A percentile compares a stretch with the other conserved stretches of the same genome.
phyloP scores from a whole-genome alignment of 1,140 invertebrate genomes.

The Lutraria rhynchaena region DNA sequence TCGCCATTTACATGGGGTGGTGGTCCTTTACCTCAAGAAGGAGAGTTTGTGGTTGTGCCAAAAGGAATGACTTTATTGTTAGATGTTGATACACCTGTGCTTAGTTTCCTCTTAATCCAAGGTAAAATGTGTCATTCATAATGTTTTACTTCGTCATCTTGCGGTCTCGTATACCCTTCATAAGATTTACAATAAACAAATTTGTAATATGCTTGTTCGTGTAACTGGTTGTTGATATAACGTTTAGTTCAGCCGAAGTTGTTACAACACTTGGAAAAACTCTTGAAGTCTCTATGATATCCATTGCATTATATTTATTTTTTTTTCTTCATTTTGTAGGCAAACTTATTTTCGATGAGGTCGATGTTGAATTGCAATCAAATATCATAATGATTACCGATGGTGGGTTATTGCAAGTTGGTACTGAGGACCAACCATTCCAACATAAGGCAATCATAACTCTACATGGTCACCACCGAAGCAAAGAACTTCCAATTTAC shows the following conservation, averaged over 20 bases:
- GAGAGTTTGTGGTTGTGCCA: conserved; percentile 77
- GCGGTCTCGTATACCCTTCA: too few species aligned
- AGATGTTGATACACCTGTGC: conserved; percentile 74
- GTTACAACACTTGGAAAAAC: too few species aligned
- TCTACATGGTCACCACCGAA: conserved; percentile 70
- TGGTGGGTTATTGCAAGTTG: conserved; percentile 75
- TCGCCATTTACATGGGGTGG: conserved; percentile 50
- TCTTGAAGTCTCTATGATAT: too few species aligned
- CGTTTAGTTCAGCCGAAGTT: too few species aligned
- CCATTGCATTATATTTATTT: too few species aligned
- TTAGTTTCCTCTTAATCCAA: conserved; percentile 73
- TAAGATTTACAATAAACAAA: too few species aligned
- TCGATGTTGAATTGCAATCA: conserved; percentile 72
- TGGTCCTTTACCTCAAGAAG: conserved; percentile 64
- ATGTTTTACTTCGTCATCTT: too few species aligned
- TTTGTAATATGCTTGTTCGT: too few species aligned
- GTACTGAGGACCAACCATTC: conserved; percentile 75
- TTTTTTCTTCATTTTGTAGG: too few species aligned
- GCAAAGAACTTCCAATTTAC: conserved; percentile 76
- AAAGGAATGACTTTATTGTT: conserved; percentile 74
- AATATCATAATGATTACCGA: conserved; percentile 78
- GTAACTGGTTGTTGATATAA: too few species aligned
- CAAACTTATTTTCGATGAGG: conserved; percentile 75
- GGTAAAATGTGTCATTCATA: too few species aligned
- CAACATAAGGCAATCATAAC: conserved; percentile 75